Evolutionary conservation across 2,113 vertebrate species (phyloP), one percentile per base, ranked within the genome.

Genomic region (Gambusia holbrooki): DNA sequence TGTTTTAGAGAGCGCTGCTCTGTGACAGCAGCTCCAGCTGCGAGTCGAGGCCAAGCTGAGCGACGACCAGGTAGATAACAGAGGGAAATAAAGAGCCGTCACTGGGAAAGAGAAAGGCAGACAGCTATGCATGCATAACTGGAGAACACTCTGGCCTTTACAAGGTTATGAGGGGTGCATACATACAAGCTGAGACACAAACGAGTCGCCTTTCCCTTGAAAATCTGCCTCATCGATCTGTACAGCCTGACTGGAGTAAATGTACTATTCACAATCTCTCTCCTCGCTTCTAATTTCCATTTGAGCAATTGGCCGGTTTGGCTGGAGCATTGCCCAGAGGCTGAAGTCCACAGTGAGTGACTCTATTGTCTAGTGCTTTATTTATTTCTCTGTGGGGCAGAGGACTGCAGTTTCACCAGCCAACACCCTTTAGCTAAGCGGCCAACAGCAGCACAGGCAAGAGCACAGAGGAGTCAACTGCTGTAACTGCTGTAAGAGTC

Each of bases 311-410:
- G 92, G 83, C 82, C 10, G 0, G 81, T 69, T 60, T 30, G 65
- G 82, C 79, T 93, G 92, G 90, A 93, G 84, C 82, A 15, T 77
- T 15, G 92, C 92, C 91, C 88, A 64, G 85, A 91, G 88, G 83
- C 81, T 76, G 65, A 81, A 84, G 84, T 88, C 89, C 68, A 85
- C 54, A 72, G 79, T 81, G 86, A 91, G 87, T 29, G 84, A 92
- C 88, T 91, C 82, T 83, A 92, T 90, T 92, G 91, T 92, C 83
- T 90, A 22, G 78, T 71, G 80, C 79, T 92, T 92, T 90, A 91
- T 87, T 89, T 90, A 88, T 87, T 77, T 86, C 79, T 90, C 87
- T 65, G 77, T 77, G 80, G 82, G 81, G 82, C 69, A 51, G 67
- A 80, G 79, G 86, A 66, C 70, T 71, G 69, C 27, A 45, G 4